Percentiles rank a stretch among this genome's conserved stretches.
phyloP scores from a whole-genome alignment of 2,113 vertebrate genomes.

The Misgurnus mizolepis region DNA sequence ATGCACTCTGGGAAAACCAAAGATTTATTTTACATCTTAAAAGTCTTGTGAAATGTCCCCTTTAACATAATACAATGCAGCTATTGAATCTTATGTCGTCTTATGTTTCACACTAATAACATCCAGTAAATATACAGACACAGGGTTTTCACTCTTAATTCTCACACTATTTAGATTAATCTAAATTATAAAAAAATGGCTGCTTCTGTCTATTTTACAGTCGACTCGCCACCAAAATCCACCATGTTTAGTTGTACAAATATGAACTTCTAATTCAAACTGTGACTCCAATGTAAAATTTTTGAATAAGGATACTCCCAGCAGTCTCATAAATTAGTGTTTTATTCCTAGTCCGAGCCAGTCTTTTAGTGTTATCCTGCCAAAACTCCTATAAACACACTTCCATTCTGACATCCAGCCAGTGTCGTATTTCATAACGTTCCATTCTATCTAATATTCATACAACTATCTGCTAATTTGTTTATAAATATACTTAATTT shows the following conservation, averaged over 20 bases:
- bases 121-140: too few species aligned
- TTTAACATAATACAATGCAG: too few species aligned
- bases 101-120: too few species aligned
- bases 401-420: constrained; percentile 66
- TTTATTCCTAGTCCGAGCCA: constrained; percentile 68
- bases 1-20: too few species aligned
- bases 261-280: neutral
- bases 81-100: too few species aligned
- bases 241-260: constrained; percentile 22
- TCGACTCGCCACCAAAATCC: neutral
- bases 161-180: neutral
- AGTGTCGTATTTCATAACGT: constrained; percentile 64
- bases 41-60: too few species aligned
- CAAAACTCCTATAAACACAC: constrained; percentile 71
- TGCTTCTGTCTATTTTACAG: neutral
- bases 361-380: constrained; percentile 64
- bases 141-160: neutral
- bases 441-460: neutral
- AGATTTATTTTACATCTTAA: too few species aligned
- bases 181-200: neutral
- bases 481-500: constrained; percentile 48
- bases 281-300: neutral
- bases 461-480: constrained; percentile 55
- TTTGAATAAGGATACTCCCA: constrained; percentile 65
- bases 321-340: constrained; percentile 69